These are phyloP conservation scores for Melospiza melodia DNA, from an alignment of 2,113 vertebrate species.

Conservation along the genomic window DNA sequence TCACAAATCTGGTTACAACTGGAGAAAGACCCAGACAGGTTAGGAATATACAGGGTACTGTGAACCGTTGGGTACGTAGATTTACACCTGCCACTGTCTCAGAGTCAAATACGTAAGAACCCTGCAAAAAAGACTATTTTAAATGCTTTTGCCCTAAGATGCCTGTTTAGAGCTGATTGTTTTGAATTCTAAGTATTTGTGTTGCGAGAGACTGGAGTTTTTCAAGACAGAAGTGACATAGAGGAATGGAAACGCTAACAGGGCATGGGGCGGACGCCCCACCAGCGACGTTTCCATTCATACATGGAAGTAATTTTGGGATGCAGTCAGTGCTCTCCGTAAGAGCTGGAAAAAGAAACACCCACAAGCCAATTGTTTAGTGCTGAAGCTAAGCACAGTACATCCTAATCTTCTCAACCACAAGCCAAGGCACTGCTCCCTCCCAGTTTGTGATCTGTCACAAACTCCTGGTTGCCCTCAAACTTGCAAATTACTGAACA, in stretches of 20 bases:
- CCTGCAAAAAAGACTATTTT: constrained; percentile 22
- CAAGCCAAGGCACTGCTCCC: not conserved
- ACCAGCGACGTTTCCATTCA: constrained; percentile 3
- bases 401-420: not conserved
- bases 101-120: not conserved
- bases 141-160: not conserved
- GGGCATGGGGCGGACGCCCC: not conserved
- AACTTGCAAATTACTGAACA: not conserved
- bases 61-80: not conserved
- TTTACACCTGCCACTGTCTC: not conserved
- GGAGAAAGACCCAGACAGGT: constrained; percentile 50
- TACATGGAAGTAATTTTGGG: not conserved
- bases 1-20: constrained; percentile 28
- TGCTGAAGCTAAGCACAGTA: not conserved
- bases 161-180: not conserved
- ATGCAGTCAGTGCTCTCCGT: not conserved
- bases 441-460: not conserved
- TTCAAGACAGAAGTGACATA: not conserved
- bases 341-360: not conserved
- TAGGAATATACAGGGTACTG: constrained; percentile 34
- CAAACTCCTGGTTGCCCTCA: not conserved
- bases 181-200: not conserved
- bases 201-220: not conserved
- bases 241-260: not conserved
- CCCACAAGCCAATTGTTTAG: not conserved